phyloP scores from a whole-genome alignment of 2,888 invertebrate species.

The Drosophila mettleri region DNA sequence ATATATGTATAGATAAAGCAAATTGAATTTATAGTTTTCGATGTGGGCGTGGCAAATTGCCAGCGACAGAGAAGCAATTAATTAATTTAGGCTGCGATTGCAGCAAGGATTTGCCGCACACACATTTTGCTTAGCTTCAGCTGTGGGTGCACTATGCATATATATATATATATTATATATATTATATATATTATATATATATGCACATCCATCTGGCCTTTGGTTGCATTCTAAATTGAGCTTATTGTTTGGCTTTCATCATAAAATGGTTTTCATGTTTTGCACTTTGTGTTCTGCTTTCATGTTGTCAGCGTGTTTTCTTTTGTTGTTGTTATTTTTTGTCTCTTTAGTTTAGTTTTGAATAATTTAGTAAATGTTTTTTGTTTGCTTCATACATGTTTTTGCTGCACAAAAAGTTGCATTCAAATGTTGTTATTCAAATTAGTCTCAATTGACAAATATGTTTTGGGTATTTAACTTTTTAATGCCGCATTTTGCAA shows the following conservation, averaged over 20 bases:
- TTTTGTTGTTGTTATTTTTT: slow-evolving; percentile 8
- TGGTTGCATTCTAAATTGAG: slow-evolving; percentile 19
- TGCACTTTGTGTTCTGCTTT: slow-evolving; percentile 32
- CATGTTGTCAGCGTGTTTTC: slow-evolving; percentile 29
- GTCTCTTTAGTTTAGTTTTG: slow-evolving; percentile 25
- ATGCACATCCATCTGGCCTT: slow-evolving; percentile 1
- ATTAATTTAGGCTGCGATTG: slow-evolving; percentile 59
- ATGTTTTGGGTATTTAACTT: slow-evolving; percentile 1
- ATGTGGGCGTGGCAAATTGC: slow-evolving; percentile 61
- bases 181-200: neutral
- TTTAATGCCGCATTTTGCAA: too few relatives aligned
- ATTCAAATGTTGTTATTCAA: slow-evolving; percentile 6
- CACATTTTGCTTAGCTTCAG: neutral
- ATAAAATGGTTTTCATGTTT: slow-evolving; percentile 46
- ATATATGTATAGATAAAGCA: slow-evolving; percentile 35
- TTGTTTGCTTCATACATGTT: slow-evolving; percentile 21
- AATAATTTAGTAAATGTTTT: slow-evolving; percentile 44
- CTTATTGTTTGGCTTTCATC: slow-evolving; percentile 45
- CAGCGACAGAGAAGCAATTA: slow-evolving; percentile 66
- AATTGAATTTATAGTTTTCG: slow-evolving; percentile 75
- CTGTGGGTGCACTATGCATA: neutral
- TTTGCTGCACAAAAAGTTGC: neutral
- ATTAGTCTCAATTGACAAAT: slow-evolving; percentile 22
- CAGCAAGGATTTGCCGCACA: slow-evolving; percentile 7
- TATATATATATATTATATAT: neutral